Percentiles rank a stretch among this genome's conserved stretches.
These are phyloP conservation scores for Heterocephalus glaber DNA, from an alignment of 2,113 vertebrate genomes.

Conservation along the genomic window DNA sequence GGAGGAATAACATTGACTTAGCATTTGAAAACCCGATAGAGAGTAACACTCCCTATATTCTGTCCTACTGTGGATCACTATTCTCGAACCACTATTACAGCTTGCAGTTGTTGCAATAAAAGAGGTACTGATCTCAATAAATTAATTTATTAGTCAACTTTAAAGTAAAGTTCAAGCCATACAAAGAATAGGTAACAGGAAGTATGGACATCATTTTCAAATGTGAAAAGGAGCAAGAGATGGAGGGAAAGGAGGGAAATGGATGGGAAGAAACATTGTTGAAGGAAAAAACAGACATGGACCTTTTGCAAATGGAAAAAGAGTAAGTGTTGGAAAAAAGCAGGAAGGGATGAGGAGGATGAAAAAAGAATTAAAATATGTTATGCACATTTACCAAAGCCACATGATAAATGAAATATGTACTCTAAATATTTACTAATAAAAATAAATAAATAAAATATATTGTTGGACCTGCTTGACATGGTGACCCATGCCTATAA, in stretches of 20 bases:
- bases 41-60: neutral
- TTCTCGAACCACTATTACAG: neutral
- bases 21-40: neutral
- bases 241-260: neutral
- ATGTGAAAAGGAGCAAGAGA: neutral
- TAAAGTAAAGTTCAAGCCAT: slow-evolving; percentile 1
- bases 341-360: neutral
- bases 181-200: neutral
- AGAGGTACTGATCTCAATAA: slow-evolving; percentile 7
- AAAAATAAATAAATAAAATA: neutral
- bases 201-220: neutral
- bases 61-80: neutral
- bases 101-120: neutral
- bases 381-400: neutral
- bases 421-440: neutral
- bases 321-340: neutral
- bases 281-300: neutral
- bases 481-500: neutral
- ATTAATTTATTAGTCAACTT: neutral
- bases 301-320: neutral
- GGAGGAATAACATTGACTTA: neutral
- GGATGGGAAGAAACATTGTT: neutral
- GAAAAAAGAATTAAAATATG: neutral
- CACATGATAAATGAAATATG: neutral
- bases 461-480: neutral